Conservation (phyloP, 2,888 invertebrate genomes). For the Phragmatobia fuliginosa region DNA sequence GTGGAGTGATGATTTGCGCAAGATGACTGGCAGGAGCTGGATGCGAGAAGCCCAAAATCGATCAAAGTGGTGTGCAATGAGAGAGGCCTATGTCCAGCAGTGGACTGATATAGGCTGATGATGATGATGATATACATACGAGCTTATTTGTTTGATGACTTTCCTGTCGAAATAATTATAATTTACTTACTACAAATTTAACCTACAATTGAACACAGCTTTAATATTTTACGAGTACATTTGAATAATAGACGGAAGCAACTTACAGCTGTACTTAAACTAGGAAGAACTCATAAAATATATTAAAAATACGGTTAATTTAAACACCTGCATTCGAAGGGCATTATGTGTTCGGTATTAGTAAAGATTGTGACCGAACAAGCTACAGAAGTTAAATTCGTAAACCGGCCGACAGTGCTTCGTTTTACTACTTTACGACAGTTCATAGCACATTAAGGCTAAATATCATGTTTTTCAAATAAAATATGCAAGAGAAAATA, state of each 20-base stretch:
- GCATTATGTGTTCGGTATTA: conserved; percentile 12
- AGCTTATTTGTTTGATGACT: not conserved
- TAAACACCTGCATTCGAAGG: not conserved
- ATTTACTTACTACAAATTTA: not conserved
- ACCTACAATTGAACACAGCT: not conserved
- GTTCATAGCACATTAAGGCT: not conserved
- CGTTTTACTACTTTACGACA: not conserved
- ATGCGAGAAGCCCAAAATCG: too few species aligned
- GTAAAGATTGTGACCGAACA: conserved; percentile 7
- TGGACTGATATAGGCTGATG: too few species aligned
- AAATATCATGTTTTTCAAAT: not conserved
- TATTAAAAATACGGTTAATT: not conserved
- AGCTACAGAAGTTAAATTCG: conserved; percentile 5
- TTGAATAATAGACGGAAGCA: not conserved
- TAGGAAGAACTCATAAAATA: not conserved
- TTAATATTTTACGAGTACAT: not conserved
- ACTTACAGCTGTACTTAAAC: conserved; percentile 2
- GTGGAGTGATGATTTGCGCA: too few species aligned
- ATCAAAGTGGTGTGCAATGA: too few species aligned
- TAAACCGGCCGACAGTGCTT: not conserved
- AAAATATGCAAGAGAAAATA: not conserved
- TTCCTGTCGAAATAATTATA: not conserved
- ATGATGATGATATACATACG: too few species aligned
- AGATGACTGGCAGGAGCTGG: too few species aligned
- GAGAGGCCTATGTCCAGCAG: too few species aligned